These are phyloP conservation scores for Melanotaenia pygmaea DNA, from an alignment of 2,797 vertebrate genomes.

Conservation along the genomic window DNA sequence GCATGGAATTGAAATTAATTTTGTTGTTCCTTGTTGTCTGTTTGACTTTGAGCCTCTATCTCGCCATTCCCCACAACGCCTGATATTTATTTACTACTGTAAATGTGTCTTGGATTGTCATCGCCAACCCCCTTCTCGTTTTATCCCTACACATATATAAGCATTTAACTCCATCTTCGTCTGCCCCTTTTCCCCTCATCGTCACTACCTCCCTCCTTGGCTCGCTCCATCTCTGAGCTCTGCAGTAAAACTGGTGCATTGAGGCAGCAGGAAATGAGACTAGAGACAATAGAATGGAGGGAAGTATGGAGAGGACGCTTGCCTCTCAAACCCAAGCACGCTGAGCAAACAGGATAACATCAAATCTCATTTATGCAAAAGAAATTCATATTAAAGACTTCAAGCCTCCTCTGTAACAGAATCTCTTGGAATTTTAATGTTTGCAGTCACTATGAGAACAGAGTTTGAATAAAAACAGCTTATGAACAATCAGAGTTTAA, in stretches of 20 bases:
- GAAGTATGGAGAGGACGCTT: constrained; percentile 47
- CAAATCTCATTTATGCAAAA: constrained; percentile 8
- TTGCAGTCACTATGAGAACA: constrained; percentile 26
- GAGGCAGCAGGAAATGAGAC: constrained; percentile 78
- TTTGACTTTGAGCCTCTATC: constrained; percentile 19
- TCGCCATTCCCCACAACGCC: constrained; percentile 1
- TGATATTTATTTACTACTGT: constrained; percentile 28
- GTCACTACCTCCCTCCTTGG: constrained; percentile 63
- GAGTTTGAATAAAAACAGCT: constrained; percentile 54
- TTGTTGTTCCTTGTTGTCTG: constrained; percentile 30
- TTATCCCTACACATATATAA: constrained; percentile 53
- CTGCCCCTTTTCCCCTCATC: constrained; percentile 42
- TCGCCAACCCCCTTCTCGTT: constrained; percentile 38
- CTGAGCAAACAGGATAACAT: constrained; percentile 16
- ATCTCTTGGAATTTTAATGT: constrained; percentile 18
- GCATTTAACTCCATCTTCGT: constrained; percentile 69
- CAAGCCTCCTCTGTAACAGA: constrained; percentile 3
- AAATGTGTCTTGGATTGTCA: constrained; percentile 46
- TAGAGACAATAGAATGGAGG: constrained; percentile 75
- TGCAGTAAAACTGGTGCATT: constrained; percentile 86
- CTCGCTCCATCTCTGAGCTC: constrained; percentile 77
- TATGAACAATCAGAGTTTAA: constrained; percentile 3
- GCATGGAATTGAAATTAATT: constrained; percentile 24
- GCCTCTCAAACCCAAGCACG: constrained; percentile 32
- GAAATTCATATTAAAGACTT: constrained; percentile 10